Evolutionary conservation across 2,888 invertebrate species (phyloP).

Genomic region (Megaustenia siamemsis): DNA sequence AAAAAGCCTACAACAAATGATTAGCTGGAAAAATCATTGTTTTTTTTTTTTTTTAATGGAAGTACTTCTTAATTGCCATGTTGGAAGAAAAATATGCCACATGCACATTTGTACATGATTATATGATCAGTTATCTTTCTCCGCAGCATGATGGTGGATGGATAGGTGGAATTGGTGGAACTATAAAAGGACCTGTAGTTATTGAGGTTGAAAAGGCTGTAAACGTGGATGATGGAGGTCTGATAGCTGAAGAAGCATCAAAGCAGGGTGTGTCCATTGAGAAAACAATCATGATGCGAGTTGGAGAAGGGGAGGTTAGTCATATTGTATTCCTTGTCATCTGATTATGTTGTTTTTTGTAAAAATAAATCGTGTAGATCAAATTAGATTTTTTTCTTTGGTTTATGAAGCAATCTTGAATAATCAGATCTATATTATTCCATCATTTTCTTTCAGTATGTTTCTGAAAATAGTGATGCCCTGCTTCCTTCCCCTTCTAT

Average conservation of each 20-base stretch:
- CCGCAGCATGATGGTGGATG: background rate
- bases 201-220: conserved; percentile 72
- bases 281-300: conserved; percentile 62
- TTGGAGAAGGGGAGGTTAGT: conserved; percentile 72
- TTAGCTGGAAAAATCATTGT: too few species aligned
- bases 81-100: too few species aligned
- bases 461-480: conserved; percentile 66
- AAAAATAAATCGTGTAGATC: too few species aligned
- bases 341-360: background rate
- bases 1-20: too few species aligned
- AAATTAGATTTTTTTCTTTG: background rate
- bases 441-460: conserved; percentile 59
- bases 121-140: background rate
- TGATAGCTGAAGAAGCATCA: conserved; percentile 60
- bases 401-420: background rate
- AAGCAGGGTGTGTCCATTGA: conserved; percentile 67
- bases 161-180: background rate
- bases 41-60: too few species aligned
- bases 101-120: too few species aligned
- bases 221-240: conserved; percentile 64
- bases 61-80: too few species aligned
- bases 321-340: background rate
- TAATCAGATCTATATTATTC: background rate
- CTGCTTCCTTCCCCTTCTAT: conserved; percentile 76
- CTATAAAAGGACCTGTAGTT: conserved; percentile 58